phyloP scores from a whole-genome alignment of 2,888 invertebrate genomes.

The Cloeon dipterum region DNA sequence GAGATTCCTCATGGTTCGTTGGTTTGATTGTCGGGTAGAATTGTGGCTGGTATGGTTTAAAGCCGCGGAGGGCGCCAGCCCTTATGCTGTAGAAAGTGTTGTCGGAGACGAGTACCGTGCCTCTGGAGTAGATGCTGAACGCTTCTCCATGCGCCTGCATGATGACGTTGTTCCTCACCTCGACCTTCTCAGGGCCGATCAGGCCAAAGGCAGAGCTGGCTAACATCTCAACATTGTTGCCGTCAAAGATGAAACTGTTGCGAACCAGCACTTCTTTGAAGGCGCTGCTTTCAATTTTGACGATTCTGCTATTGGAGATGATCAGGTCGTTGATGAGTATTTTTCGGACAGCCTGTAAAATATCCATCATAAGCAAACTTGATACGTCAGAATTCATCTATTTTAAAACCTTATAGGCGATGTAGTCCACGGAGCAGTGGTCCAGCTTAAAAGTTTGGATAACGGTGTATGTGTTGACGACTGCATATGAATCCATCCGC shows the following conservation, averaged over 20 bases:
- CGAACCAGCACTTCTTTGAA: not conserved
- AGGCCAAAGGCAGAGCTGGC: constrained; percentile 47
- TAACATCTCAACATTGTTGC: constrained; percentile 35
- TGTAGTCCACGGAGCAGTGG: not conserved
- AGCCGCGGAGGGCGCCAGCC: constrained; percentile 35
- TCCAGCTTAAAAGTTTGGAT: too few species aligned
- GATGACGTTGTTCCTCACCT: constrained; percentile 32
- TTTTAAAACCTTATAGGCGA: constrained; percentile 1
- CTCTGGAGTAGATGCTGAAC: constrained; percentile 33
- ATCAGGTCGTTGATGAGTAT: too few species aligned
- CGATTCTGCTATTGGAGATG: not conserved
- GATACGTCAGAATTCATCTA: not conserved
- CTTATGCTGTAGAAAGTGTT: constrained; percentile 32
- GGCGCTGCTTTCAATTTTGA: not conserved
- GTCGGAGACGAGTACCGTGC: constrained; percentile 38
- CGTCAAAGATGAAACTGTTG: constrained; percentile 25
- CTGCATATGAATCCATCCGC: constrained; percentile 1
- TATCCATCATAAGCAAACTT: too few species aligned
- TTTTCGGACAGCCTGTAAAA: too few species aligned
- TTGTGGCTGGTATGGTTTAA: too few species aligned
- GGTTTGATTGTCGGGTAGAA: too few species aligned
- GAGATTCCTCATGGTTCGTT: too few species aligned
- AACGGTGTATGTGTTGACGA: too few species aligned
- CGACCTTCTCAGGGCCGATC: constrained; percentile 32
- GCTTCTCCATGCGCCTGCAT: constrained; percentile 36